Evolutionary conservation across 2,888 invertebrate genomes (phyloP).

Genomic region (Caenorhabditis zanzibari): DNA sequence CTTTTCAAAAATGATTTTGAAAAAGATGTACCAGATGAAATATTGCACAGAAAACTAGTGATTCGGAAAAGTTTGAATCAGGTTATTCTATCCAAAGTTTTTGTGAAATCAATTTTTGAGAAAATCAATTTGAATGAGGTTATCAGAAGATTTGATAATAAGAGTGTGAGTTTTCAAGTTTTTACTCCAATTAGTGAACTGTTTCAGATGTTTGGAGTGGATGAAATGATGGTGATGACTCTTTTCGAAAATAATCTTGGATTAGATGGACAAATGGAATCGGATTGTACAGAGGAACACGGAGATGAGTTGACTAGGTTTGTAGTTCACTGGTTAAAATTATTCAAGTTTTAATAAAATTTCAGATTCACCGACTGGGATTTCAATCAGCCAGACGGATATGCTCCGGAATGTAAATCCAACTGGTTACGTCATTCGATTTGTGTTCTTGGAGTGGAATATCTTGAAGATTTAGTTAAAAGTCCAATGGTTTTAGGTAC

Average conservation of each 20-base stretch:
- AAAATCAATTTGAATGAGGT: conserved; percentile 42
- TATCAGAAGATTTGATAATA: conserved; percentile 47
- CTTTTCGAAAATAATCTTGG: conserved; percentile 61
- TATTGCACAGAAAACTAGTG: conserved; percentile 27
- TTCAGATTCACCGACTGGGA: conserved; percentile 44
- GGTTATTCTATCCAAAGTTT: conserved; percentile 54
- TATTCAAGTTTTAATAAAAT: neutral
- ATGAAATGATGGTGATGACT: conserved; percentile 60
- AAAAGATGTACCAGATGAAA: conserved; percentile 20
- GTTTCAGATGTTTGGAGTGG: conserved; percentile 53
- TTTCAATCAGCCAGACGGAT: conserved; percentile 21
- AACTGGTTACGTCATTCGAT: conserved; percentile 54
- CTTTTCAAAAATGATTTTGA: conserved; percentile 54
- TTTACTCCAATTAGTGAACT: neutral
- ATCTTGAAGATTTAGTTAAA: conserved; percentile 16
- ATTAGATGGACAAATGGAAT: conserved; percentile 60
- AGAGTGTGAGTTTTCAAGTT: neutral
- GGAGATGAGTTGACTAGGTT: conserved; percentile 44
- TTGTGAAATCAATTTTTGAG: conserved; percentile 56
- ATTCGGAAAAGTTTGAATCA: conserved; percentile 58
- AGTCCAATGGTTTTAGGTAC: conserved; percentile 34
- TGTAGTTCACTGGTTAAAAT: neutral
- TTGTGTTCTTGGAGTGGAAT: conserved; percentile 58
- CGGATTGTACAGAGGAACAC: conserved; percentile 23
- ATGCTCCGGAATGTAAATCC: conserved; percentile 37